phyloP scores from a whole-genome alignment of 2,797 vertebrate species.

The Dromococcyx pavoninus region DNA sequence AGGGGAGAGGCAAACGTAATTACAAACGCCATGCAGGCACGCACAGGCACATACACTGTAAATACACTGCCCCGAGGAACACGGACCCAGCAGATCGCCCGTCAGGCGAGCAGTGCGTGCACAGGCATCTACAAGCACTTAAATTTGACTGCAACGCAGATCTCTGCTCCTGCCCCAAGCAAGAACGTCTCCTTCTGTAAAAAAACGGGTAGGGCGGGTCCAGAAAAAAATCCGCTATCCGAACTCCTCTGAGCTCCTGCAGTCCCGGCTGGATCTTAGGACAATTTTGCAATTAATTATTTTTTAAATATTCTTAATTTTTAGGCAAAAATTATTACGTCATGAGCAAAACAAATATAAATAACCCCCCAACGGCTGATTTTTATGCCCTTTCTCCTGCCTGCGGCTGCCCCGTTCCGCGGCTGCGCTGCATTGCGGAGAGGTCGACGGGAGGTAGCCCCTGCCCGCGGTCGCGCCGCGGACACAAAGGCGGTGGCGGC shows the following conservation, averaged over 20 bases:
- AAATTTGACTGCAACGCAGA: not conserved
- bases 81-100: not conserved
- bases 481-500: constrained; percentile 10
- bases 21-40: not conserved
- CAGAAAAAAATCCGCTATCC: not conserved
- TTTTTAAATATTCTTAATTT: not conserved
- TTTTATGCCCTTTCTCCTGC: not conserved
- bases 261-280: not conserved
- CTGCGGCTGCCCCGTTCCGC: too few species aligned
- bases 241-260: not conserved
- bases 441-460: not conserved
- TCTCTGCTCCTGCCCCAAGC: not conserved
- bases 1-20: not conserved
- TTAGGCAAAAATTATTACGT: not conserved
- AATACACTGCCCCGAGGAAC: not conserved
- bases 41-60: not conserved
- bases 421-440: not conserved
- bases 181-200: not conserved
- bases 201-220: not conserved
- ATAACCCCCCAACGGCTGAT: not conserved
- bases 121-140: not conserved
- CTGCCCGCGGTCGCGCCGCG: not conserved
- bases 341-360: not conserved
- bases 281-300: not conserved
- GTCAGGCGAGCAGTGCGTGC: not conserved